phyloP scores from a whole-genome alignment of 2,797 vertebrate species.

The Syndactyla subalaris region DNA sequence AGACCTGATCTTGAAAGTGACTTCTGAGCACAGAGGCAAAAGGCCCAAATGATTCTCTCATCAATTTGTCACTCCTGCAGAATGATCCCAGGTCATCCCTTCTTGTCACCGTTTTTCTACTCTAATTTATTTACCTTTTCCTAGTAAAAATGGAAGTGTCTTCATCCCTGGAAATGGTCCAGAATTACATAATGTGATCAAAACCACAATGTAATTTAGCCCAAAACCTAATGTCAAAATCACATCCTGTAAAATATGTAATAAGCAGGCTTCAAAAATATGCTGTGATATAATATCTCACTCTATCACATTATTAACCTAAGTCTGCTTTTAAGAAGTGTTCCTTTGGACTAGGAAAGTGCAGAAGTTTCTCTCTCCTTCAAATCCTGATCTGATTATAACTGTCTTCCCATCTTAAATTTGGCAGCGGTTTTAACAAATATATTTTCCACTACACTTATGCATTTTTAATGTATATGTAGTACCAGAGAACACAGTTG shows the following conservation, averaged over 20 bases:
- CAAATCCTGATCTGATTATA: neutral
- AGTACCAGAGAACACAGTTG: neutral
- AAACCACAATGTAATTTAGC: neutral
- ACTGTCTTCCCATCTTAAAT: neutral
- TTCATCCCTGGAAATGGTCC: neutral
- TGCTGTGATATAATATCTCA: neutral
- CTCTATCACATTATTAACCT: neutral
- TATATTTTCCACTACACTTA: neutral
- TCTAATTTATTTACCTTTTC: neutral
- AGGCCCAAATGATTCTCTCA: neutral
- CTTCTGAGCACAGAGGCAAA: neutral
- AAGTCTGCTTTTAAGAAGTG: neutral
- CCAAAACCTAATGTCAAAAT: neutral
- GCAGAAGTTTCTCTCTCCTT: neutral
- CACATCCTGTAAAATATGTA: neutral
- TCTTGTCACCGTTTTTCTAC: neutral
- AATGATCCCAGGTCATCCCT: neutral
- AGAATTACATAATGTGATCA: neutral
- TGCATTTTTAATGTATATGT: neutral
- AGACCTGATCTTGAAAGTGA: neutral
- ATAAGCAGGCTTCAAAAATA: neutral
- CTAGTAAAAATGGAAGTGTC: neutral
- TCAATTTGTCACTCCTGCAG: neutral
- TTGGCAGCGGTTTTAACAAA: neutral
- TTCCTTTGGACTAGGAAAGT: slow-evolving; percentile 1